A percentile compares a stretch with the other conserved stretches of the same genome.
phyloP scores from a whole-genome alignment of 2,888 invertebrate species.

The Oligia fasciuncula region DNA sequence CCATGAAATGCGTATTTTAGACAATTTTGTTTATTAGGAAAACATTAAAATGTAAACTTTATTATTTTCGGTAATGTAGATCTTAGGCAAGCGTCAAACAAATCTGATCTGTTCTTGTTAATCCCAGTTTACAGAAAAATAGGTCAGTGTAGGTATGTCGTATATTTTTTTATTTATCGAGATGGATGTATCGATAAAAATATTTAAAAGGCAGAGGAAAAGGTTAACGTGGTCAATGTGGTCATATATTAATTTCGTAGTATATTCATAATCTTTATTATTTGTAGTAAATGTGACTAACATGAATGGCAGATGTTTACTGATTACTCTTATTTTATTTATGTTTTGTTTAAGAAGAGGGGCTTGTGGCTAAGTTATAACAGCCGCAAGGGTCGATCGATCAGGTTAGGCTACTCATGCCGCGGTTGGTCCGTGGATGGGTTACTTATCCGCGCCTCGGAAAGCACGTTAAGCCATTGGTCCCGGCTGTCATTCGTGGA shows the following conservation, averaged over 20 bases:
- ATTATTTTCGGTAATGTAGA: conserved; percentile 58
- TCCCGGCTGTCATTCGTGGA: too few species aligned
- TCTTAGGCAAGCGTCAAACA: conserved; percentile 46
- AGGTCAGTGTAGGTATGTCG: background rate
- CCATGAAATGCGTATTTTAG: conserved; percentile 42
- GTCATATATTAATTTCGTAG: too few species aligned
- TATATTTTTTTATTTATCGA: background rate
- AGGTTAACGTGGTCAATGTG: background rate
- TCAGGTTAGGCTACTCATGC: too few species aligned
- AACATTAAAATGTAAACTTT: conserved; percentile 51
- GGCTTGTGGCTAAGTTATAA: too few species aligned
- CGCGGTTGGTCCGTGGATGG: too few species aligned
- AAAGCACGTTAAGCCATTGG: too few species aligned
- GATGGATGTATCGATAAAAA: background rate
- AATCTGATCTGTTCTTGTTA: conserved; percentile 25
- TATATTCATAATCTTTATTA: conserved; percentile 91
- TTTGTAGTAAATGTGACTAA: conserved; percentile 94
- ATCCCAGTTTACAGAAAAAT: conserved; percentile 3
- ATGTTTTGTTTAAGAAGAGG: too few species aligned
- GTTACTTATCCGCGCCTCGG: too few species aligned
- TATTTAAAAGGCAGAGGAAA: background rate
- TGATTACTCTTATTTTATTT: too few species aligned
- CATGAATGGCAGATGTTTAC: too few species aligned
- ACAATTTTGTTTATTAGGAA: conserved; percentile 59
- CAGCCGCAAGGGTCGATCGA: too few species aligned